These are phyloP conservation scores for Mimas tiliae DNA, from an alignment of 2,888 invertebrate genomes.

Conservation along the genomic window DNA sequence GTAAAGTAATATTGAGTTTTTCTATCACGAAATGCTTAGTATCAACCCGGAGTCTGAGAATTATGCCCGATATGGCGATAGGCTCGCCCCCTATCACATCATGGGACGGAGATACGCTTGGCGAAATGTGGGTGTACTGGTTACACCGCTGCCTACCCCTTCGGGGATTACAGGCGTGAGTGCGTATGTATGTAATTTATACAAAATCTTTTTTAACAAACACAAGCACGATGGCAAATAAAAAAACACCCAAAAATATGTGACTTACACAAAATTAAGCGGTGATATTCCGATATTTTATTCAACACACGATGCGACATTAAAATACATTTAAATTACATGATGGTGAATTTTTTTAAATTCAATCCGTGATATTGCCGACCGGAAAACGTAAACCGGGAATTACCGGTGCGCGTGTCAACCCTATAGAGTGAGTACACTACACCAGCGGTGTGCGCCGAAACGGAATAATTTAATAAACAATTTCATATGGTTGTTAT, in stretches of 20 bases:
- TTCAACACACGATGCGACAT: constrained; percentile 1
- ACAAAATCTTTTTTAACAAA: no score
- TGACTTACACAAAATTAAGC: constrained; percentile 17
- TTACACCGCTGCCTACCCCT: no score
- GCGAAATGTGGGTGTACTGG: no score
- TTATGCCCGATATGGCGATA: no score
- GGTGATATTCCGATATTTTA: not conserved
- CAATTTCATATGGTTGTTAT: constrained; percentile 28
- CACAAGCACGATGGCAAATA: not conserved
- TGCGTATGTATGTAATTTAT: no score
- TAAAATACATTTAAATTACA: constrained; percentile 14
- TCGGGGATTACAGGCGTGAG: no score
- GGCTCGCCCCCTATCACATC: no score
- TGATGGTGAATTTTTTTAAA: not conserved
- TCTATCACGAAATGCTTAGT: no score
- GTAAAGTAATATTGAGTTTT: no score
- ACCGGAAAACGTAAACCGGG: constrained; percentile 16
- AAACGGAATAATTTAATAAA: constrained; percentile 29
- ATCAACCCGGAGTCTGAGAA: no score
- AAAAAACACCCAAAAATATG: not conserved
- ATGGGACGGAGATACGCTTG: no score
- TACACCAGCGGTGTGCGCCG: constrained; percentile 13
- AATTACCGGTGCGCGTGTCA: constrained; percentile 23
- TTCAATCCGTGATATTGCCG: constrained; percentile 15
- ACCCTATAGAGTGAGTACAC: constrained; percentile 9